These are phyloP conservation scores for Salvelinus namaycush DNA, from an alignment of 2,113 vertebrate species.

Conservation along the genomic window DNA sequence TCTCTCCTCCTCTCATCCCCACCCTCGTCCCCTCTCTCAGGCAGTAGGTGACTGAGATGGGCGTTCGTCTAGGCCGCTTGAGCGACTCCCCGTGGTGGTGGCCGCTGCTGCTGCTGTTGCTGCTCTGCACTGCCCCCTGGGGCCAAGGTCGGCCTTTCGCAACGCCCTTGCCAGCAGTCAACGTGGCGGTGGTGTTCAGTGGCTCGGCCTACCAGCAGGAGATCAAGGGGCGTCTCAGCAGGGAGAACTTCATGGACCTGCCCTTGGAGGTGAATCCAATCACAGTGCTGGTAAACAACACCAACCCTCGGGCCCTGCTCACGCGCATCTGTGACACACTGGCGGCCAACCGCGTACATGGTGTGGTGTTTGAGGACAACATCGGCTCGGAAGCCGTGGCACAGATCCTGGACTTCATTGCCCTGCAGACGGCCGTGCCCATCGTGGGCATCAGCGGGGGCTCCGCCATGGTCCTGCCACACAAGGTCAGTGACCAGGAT, in stretches of 20 bases:
- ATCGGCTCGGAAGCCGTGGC: constrained; percentile 93
- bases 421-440: constrained; percentile 89
- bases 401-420: constrained; percentile 96
- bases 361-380: constrained; percentile 94
- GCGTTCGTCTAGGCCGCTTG: constrained; percentile 77
- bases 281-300: constrained; percentile 90
- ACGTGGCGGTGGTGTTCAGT: constrained; percentile 88
- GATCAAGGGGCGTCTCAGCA: constrained; percentile 83
- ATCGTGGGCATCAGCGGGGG: constrained; percentile 96
- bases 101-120: constrained; percentile 60
- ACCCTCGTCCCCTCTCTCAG: constrained; percentile 59
- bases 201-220: constrained; percentile 83
- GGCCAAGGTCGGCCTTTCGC: constrained; percentile 68
- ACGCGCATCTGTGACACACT: constrained; percentile 90
- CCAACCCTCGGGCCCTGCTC: constrained; percentile 92
- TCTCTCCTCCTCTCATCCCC: not conserved
- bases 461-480: constrained; percentile 89
- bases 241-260: constrained; percentile 93
- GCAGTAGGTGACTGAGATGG: constrained; percentile 88
- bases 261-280: constrained; percentile 92
- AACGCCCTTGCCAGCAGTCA: constrained; percentile 67
- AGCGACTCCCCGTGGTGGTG: constrained; percentile 82
- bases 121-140: constrained; percentile 71
- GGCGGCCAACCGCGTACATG: constrained; percentile 85
- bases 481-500: constrained; percentile 83